Evolutionary conservation across 1,140 invertebrate species (phyloP), one percentile per base, ranked within the genome.

Genomic region (Planococcus citri): DNA sequence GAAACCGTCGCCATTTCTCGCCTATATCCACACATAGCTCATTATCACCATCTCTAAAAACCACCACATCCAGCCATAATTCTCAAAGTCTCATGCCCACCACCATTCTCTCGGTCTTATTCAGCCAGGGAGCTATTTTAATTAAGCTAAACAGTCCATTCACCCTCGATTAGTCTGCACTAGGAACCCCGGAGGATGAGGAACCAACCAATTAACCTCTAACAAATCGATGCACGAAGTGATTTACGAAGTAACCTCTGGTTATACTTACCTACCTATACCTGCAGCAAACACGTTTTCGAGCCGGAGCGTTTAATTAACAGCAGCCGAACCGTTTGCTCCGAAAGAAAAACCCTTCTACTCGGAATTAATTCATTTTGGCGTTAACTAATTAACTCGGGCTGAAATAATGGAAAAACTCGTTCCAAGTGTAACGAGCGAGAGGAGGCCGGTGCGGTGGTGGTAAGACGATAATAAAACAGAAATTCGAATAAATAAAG

Each of bases 301-400:
- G 3, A 20, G n/a, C 41, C 41, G n/a, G 3, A 20, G n/a, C 41
- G 41, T 51, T 51, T 51, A 51, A 51, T 51, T 51, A 51, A 17
- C 41, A 20, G 6, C 6, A 17, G 17, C 41, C 41, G 41, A 51
- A 51, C 41, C 10, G 21, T 64, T 64, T 58, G 4, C 21, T 58
- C 51, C 17, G 6, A 17, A 20, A 25, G 60, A 27, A 64, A 64
- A 64, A 64, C 60, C 25, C 60, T 64, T 25, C 22, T 14, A 12
- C 60, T 10, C 20, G 25, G 25, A 64, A 64, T 64, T 64, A 64
- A 64, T 64, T 64, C 60, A 64, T 64, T 64, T 64, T 64, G 22
- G 60, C 60, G 60, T 64, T 27, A 64, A 27, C 60, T 64, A 64
- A 64, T 64, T 64, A 64, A 64, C 14, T 24, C 25, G 22, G 60